Base-by-base conservation (phyloP, 2,113 vertebrate species). In the Cephalopholis sonnerati region DNA sequence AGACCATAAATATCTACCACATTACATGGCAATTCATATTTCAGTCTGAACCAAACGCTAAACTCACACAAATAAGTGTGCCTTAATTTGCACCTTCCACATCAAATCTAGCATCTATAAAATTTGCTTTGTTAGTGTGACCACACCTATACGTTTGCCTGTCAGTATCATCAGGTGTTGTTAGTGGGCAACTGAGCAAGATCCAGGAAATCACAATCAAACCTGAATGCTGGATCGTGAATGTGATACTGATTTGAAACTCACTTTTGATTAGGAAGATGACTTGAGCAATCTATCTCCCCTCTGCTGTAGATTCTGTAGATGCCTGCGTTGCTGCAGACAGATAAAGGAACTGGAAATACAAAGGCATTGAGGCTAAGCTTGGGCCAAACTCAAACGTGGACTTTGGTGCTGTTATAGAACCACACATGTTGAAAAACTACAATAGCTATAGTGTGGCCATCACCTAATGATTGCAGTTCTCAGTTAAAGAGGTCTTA, bases 351-450 rank as follows among this genome's bases (percentile, higher is more conserved):
- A 32, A 7, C 6, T 46, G 22, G 25, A 65, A 27, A 53, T 36
- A 22, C 20, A 57, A 65, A 58, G 20, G 18, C n/a, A 48, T 13
- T 27, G 5, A 17, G 17, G 20, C 4, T 48, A 6, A 36, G 32
- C 32, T 36, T 11, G 51, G 32, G 27, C 46, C 27, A 79, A 57
- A 84, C 29, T 55, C 48, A 63, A 27, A 57, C 29, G 29, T 18
- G 12, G 13, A 22, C 53, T 51, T 24, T 41, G 46, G 4, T 12
- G 17, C 29, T 63, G 20, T 46, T 70, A 6, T 13, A 18, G 15
- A 3, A 4, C 50, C 18, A 11, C 9, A 2, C 15, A 9, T 58
- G 36, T 59, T 20, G 7, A 36, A 58, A 20, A 54, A 20, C 48
- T 3, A 32, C 12, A 53, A 50, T 5, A 69, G 29, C 11, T 36